Evolutionary conservation across 1,140 invertebrate species (phyloP).

Genomic region (Littorina saxatilis): DNA sequence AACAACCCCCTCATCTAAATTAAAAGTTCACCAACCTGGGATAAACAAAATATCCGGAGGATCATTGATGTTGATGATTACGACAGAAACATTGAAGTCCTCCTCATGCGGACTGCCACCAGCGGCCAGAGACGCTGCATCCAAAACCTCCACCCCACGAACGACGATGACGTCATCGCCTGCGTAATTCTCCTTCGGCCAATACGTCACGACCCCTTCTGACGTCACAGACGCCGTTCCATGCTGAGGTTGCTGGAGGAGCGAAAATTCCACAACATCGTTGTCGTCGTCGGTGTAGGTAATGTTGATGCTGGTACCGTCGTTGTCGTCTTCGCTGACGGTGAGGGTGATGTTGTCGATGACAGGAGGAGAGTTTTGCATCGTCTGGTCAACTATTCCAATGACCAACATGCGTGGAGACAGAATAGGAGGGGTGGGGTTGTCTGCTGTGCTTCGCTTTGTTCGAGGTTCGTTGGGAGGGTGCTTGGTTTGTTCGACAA

Average conservation of each 20-base stretch:
- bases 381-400: not conserved
- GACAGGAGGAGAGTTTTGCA: not conserved
- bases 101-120: not conserved
- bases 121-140: not conserved
- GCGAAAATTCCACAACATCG: not conserved
- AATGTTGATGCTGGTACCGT: not conserved
- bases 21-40: not conserved
- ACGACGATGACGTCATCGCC: not conserved
- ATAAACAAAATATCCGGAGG: constrained; percentile 3
- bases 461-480: not conserved
- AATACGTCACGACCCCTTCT: not conserved
- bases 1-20: no score
- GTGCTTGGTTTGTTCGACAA: not conserved
- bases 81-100: not conserved
- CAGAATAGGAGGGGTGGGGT: not conserved
- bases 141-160: not conserved
- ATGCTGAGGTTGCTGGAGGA: not conserved
- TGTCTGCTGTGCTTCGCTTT: not conserved
- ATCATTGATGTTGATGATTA: not conserved
- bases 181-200: not conserved
- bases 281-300: constrained; percentile 6
- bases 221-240: not conserved
- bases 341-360: not conserved
- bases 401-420: not conserved
- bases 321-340: not conserved